Evolutionary conservation across 2,888 invertebrate genomes (phyloP), one percentile per base, ranked within the genome.

Genomic region (Carabus problematicus): DNA sequence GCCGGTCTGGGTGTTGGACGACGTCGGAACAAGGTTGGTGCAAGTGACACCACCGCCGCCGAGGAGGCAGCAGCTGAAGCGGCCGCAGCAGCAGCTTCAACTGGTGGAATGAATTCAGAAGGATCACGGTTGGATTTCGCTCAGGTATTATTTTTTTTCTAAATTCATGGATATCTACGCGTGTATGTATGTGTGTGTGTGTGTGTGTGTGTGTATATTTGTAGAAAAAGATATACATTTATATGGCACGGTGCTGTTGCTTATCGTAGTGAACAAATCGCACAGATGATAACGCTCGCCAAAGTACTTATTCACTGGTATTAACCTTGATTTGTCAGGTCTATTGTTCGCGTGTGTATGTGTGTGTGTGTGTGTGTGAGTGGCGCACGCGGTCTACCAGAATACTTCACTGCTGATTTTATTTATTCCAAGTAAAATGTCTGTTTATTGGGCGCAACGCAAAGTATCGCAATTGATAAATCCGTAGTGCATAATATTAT

Each of bases 1-100:
- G 83, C 83, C 71, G 85, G 85, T 8, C 82, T 85, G 75, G 84
- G 84, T 71, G 83, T 85, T 74, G 84, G 85, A 0, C 82, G 83
- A 72, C 87, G 91, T 62, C 87, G 90, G 75, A 90, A 91, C 81
- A 90, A 91, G 79, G 91, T 91, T 76, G 91, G 91, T 71, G 89
- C 88, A 77, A 89, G 88, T 81, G 91, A 91, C 79, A 84, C 86
- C 79, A 78, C 79, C 72, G 81, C 80, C 74, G 82, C 82, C 74
- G 81, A 80, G 73, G 81, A 81, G 70, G 80, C 79, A 69, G 77
- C 73, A 63, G 71, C 61, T 1, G 68, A 61, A 47, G 55, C 62
- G 18, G 63, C 72, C 68, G 71, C 72, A 70, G 72, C 72, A 67
- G 52, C 19, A 16, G 19, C 8, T n/a, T 12, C 12, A 16, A 18